A percentile compares a stretch with the other conserved stretches of the same genome.
Conservation (phyloP, 2,113 vertebrate species). For the Condylura cristata region DNA sequence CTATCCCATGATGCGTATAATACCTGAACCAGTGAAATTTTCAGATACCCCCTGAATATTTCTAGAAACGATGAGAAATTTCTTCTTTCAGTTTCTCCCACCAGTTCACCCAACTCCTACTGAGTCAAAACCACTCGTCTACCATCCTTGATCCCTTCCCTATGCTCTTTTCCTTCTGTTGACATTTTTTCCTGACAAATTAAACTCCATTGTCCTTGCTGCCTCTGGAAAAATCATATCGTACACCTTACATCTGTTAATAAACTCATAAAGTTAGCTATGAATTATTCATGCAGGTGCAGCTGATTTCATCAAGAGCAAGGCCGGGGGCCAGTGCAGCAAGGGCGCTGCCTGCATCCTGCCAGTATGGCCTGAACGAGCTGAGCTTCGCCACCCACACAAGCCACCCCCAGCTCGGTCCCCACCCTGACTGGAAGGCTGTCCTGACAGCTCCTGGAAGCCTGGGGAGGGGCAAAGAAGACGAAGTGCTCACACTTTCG, state of each 20-base stretch:
- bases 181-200: background rate
- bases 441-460: too few relatives aligned
- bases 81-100: background rate
- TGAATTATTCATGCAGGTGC: background rate
- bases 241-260: background rate
- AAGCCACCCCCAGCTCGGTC: too few relatives aligned
- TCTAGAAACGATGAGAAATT: background rate
- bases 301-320: background rate
- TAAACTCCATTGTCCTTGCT: background rate
- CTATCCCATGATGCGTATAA: background rate
- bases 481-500: background rate
- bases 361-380: background rate
- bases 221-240: background rate
- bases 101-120: rapidly evolving
- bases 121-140: background rate
- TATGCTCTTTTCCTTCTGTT: background rate
- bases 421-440: background rate
- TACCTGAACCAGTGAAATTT: background rate
- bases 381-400: too few relatives aligned
- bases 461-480: background rate
- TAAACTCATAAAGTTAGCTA: background rate
- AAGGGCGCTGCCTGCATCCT: background rate
- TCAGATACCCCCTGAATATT: background rate
- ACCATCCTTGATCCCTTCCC: background rate
- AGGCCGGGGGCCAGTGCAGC: too few relatives aligned